phyloP scores from a whole-genome alignment of 2,888 invertebrate species.

The Pyrrhia umbra region DNA sequence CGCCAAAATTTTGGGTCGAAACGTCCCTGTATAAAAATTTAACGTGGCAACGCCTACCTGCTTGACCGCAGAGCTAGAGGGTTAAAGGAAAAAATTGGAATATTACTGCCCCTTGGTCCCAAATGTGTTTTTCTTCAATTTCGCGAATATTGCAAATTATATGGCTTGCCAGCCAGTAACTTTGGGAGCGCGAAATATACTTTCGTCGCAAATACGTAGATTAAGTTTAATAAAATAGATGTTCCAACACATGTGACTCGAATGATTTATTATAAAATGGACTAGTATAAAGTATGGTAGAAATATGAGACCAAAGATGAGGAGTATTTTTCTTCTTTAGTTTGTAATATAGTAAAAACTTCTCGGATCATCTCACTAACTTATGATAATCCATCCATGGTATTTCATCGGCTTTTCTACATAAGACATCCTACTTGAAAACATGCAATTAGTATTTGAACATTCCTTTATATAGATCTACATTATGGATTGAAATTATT shows the following conservation, averaged over 20 bases:
- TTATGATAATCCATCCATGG: no score
- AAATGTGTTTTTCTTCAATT: background rate
- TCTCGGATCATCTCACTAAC: no score
- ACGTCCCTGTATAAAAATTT: conserved; percentile 33
- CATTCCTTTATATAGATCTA: no score
- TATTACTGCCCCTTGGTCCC: background rate
- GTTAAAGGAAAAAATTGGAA: conserved; percentile 8
- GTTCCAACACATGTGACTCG: background rate
- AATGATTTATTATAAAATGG: background rate
- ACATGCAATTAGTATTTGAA: no score
- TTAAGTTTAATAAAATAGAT: conserved; percentile 10
- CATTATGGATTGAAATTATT: no score
- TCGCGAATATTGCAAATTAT: conserved; percentile 11
- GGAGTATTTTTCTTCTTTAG: no score
- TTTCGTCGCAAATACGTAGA: background rate
- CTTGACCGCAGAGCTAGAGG: conserved; percentile 40
- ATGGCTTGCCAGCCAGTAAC: background rate
- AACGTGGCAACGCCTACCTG: conserved; percentile 24
- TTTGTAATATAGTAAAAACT: no score
- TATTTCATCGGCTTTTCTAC: no score
- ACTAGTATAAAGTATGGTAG: no score
- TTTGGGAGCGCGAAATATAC: background rate
- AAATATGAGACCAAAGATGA: no score
- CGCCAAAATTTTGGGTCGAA: conserved; percentile 55
- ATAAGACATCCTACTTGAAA: no score